Evolutionary conservation across 2,797 vertebrate genomes (phyloP), one percentile per base, ranked within the genome.

Genomic region (Notoglanidium macrostoma): DNA sequence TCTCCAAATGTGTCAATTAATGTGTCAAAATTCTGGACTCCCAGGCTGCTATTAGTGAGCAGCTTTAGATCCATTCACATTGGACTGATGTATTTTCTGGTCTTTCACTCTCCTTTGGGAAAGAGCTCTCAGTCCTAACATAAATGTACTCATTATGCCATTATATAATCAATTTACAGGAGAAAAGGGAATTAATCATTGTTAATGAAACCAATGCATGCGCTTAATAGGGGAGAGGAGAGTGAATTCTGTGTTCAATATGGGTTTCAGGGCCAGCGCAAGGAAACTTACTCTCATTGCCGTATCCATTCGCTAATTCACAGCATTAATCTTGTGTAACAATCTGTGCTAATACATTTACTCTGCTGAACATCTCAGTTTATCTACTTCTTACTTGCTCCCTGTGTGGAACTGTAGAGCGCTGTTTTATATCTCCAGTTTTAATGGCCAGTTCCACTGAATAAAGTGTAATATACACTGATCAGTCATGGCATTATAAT

Each of bases 141-240:
- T 49, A 87, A 89, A 89, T 83, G 83, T 46, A 77, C 84, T 88
- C 40, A 84, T 89, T 89, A 87, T 88, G 84, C 80, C 86, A 74
- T 84, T 79, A 85, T 80, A 77, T 54, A 92, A 89, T 87, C 89
- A 85, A 89, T 90, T 83, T 87, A 88, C 89, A 85, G 87, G 83
- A 90, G 88, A 87, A 78, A 61, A 86, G 89, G 83, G 63, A 88
- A 89, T 91, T 87, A 89, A 92, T 90, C 91, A 87, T 84, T 82
- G 86, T 91, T 89, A 89, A 91, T 87, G 86, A 88, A 88, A 77
- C 61, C 77, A 65, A 84, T 84, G 80, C 72, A 81, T 87, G 77
- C 82, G 87, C 84, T 89, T 89, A 89, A 88, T 89, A 84, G 83
- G 82, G 81, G 80, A 77, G 55, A 55, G 46, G 55, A 72, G 78